Percentiles rank a stretch among this genome's conserved stretches.
Conservation (phyloP, 2,888 invertebrate species). For the Punctoribates punctum region DNA sequence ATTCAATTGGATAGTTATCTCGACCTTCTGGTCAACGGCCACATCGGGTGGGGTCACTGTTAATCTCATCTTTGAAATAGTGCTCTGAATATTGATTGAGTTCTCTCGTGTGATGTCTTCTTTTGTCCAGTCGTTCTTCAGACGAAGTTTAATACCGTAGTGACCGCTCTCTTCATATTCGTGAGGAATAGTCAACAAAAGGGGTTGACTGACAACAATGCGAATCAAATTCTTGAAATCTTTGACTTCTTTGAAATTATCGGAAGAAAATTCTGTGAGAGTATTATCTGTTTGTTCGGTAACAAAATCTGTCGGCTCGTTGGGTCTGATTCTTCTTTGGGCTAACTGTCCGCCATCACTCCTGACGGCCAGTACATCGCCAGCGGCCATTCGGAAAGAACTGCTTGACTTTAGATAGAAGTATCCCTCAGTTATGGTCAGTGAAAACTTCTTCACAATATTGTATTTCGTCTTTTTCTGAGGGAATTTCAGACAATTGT, state of each 20-base stretch:
- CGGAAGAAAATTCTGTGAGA: conserved; percentile 20
- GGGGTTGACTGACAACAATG: conserved; percentile 38
- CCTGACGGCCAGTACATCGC: conserved; percentile 40
- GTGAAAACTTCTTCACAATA: conserved; percentile 25
- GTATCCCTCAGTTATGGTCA: conserved; percentile 39
- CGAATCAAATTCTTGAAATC: conserved; percentile 36
- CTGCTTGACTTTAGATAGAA: conserved; percentile 37
- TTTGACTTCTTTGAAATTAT: conserved; percentile 31
- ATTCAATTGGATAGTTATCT: conserved; percentile 48
- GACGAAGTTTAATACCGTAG: conserved; percentile 39
- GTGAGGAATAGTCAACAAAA: conserved; percentile 40
- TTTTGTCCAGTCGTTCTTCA: conserved; percentile 44
- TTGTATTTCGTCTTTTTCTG: conserved; percentile 20
- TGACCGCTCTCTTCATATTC: conserved; percentile 39
- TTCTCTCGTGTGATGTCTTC: conserved; percentile 44
- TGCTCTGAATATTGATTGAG: conserved; percentile 47
- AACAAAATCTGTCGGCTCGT: conserved; percentile 21
- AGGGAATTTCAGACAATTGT: conserved; percentile 31
- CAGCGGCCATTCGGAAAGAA: conserved; percentile 36
- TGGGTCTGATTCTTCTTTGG: conserved; percentile 14
- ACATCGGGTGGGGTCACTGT: conserved; percentile 48
- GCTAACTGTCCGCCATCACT: conserved; percentile 38
- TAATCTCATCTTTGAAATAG: conserved; percentile 47
- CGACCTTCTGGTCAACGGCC: conserved; percentile 47
- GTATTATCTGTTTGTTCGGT: conserved; percentile 6